phyloP scores from a whole-genome alignment of 2,113 vertebrate species.

The Cavia aperea region DNA sequence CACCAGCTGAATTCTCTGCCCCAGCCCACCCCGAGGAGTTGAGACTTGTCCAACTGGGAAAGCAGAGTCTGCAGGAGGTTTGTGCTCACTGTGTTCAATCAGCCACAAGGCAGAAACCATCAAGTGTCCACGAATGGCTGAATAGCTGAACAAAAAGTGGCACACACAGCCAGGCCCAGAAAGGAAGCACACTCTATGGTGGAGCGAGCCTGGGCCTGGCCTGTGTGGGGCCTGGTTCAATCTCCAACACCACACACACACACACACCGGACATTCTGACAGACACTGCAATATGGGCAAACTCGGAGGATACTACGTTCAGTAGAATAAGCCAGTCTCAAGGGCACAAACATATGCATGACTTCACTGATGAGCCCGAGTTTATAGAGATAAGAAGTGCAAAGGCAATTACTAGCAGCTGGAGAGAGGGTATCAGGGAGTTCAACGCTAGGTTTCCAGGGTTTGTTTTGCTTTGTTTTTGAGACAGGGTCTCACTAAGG shows the following conservation, averaged over 20 bases:
- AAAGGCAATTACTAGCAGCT: neutral
- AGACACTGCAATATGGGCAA: neutral
- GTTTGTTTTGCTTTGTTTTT: neutral
- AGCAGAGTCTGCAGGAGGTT: neutral
- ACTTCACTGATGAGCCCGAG: neutral
- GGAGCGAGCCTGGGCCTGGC: neutral
- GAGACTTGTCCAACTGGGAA: neutral
- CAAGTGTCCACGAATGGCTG: neutral
- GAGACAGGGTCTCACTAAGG: neutral
- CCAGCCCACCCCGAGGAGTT: neutral
- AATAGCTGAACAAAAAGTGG: neutral
- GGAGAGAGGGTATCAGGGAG: neutral
- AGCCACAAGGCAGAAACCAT: neutral
- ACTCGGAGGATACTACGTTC: neutral
- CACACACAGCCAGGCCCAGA: neutral
- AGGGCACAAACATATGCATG: too few relatives aligned
- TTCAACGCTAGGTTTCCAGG: neutral
- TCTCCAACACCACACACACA: neutral
- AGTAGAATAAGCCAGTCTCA: neutral
- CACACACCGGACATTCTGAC: neutral
- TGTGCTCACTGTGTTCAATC: fast-evolving
- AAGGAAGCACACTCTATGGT: neutral
- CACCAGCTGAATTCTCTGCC: neutral
- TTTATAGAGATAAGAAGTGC: neutral
- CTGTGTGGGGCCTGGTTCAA: neutral